Base-by-base conservation (phyloP, 2,113 vertebrate species). In the Xiphophorus couchianus region DNA sequence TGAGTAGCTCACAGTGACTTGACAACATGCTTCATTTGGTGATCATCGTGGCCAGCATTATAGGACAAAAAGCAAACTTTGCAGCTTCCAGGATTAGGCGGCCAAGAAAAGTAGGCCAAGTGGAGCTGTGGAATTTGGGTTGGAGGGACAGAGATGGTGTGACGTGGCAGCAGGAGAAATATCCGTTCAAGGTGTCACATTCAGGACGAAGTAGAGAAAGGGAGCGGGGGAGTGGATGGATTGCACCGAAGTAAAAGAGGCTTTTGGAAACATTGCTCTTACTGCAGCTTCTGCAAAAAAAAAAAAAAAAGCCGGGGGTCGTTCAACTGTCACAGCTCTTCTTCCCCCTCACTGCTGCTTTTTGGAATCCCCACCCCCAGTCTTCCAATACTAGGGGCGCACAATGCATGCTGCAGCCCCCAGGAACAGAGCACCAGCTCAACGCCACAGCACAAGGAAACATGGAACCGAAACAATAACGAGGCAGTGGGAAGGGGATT, bases 401-500 rank as follows among this genome's bases (percentile, higher is more conserved):
- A 88, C 86, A 89, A 88, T 86, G 78, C 80, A 74, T 62, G 35
- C 68, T 64, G 39, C 69, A 80, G 83, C 89, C 86, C 82, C 33
- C 48, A 92, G 89, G 88, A 90, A 80, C 76, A 85, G 73, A 2
- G 66, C 75, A 81, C 79, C 80, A 77, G 77, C 81, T 81, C 82
- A 61, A 71, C 12, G 78, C 82, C 84, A 88, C 66, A 66, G 67
- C 4, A 6, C 67, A 69, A 71, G 71, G 54, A 65, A 69, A 70
- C 30, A 19, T 17, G 8, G 35, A 37, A 27, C 51, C 3, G 51
- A 44, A 51, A 66, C 22, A 76, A 76, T 67, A 77, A 71, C 27
- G n/a, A 82, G 76, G 66, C 73, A 64, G 86, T 12, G 25, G 73
- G 77, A 68, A 80, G 79, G n/a, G 83, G 84, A 90, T 91, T 86